Evolutionary conservation across 2,888 invertebrate species (phyloP).

Genomic region (Tethea ocularis): DNA sequence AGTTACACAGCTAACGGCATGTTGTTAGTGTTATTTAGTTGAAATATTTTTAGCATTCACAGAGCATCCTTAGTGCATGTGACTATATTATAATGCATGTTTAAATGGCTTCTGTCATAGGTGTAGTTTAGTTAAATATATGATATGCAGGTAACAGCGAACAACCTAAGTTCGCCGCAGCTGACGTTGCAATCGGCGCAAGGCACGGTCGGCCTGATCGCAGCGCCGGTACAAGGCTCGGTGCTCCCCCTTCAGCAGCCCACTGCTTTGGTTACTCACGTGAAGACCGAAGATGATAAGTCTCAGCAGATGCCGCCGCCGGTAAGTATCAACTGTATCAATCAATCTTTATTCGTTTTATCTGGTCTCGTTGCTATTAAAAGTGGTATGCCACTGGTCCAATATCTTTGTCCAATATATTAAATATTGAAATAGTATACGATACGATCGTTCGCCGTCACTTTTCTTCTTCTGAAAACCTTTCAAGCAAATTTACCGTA

Average conservation of each 20-base stretch:
- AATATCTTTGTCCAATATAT: no score
- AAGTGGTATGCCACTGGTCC: no score
- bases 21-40: not conserved
- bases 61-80: not conserved
- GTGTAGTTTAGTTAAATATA: not conserved
- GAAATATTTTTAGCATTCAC: not conserved
- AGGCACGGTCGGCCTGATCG: slow-evolving; percentile 59
- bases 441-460: no score
- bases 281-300: slow-evolving; percentile 68
- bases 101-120: not conserved
- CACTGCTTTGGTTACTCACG: slow-evolving; percentile 49
- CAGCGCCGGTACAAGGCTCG: slow-evolving; percentile 58
- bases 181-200: slow-evolving; percentile 58
- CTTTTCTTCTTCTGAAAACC: no score
- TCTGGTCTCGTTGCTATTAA: no score
- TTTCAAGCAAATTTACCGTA: no score
- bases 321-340: slow-evolving; percentile 20
- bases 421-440: no score
- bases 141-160: slow-evolving; percentile 41
- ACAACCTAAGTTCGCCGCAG: slow-evolving; percentile 56
- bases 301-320: slow-evolving; percentile 37
- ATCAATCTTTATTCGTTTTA: not conserved
- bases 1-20: not conserved
- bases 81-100: not conserved
- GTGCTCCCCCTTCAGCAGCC: slow-evolving; percentile 54